These are phyloP conservation scores for Rhea pennata DNA, from an alignment of 2,113 vertebrate species.

Conservation along the genomic window DNA sequence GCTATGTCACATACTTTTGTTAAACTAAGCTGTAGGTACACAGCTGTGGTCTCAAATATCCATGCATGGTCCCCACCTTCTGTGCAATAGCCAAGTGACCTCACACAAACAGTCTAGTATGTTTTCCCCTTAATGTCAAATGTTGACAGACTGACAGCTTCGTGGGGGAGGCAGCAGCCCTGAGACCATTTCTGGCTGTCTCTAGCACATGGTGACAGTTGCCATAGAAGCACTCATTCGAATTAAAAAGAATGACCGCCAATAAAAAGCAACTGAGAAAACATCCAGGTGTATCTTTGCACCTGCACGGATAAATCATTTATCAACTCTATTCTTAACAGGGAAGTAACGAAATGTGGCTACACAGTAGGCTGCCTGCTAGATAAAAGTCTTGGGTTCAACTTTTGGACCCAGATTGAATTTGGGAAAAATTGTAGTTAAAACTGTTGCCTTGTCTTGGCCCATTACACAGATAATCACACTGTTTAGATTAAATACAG, in stretches of 20 bases:
- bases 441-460: background rate
- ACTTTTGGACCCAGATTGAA: background rate
- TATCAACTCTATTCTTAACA: background rate
- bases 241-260: background rate
- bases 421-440: background rate
- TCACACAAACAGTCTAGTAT: background rate
- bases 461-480: background rate
- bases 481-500: background rate
- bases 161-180: background rate
- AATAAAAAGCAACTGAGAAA: background rate
- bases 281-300: background rate
- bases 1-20: background rate
- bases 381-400: background rate
- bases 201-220: background rate
- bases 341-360: background rate
- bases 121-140: background rate
- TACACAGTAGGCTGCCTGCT: background rate
- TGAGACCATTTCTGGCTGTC: background rate
- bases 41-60: background rate
- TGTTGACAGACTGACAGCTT: background rate
- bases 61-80: background rate
- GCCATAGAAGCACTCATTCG: background rate
- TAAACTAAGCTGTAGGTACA: background rate
- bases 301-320: background rate
- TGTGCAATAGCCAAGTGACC: background rate